A percentile compares a stretch with the other conserved stretches of the same genome.
phyloP scores from a whole-genome alignment of 1,140 invertebrate species.

The Centruroides vittatus region DNA sequence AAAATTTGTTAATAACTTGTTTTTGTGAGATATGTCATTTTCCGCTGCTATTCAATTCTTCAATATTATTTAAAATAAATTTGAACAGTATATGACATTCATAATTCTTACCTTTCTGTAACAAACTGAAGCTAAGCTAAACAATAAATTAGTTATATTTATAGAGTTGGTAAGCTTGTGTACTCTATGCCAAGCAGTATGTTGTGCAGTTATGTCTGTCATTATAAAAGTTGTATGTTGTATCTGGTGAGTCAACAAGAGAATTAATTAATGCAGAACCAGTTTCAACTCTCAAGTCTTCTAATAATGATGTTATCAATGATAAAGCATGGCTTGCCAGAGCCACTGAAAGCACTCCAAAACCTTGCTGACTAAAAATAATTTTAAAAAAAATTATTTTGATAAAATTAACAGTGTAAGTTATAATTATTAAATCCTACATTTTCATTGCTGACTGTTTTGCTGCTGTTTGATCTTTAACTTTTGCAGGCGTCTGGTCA shows the following conservation, averaged over 20 bases:
- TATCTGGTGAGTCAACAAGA: background rate
- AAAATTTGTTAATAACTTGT: too few species aligned
- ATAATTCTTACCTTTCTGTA: constrained; percentile 52
- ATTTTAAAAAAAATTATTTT: background rate
- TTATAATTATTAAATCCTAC: constrained; percentile 32
- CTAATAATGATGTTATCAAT: constrained; percentile 45
- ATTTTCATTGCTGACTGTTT: constrained; percentile 52
- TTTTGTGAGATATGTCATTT: too few species aligned
- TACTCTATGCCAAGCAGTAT: constrained; percentile 49
- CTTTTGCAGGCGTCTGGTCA: constrained; percentile 44
- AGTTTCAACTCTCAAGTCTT: constrained; percentile 47
- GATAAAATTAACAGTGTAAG: background rate
- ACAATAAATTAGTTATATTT: constrained; percentile 60
- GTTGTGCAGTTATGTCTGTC: constrained; percentile 26
- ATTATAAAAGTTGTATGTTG: constrained; percentile 4
- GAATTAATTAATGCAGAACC: constrained; percentile 1
- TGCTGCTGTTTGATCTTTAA: constrained; percentile 33
- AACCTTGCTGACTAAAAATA: constrained; percentile 12
- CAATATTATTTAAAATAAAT: too few species aligned
- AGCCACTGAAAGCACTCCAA: constrained; percentile 62
- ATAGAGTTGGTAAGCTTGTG: constrained; percentile 47
- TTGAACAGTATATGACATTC: background rate
- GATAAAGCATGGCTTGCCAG: constrained; percentile 55
- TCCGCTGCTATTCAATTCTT: too few species aligned
- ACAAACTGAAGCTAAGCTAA: constrained; percentile 70